Evolutionary conservation across 2,888 invertebrate genomes (phyloP).

Genomic region (Agrochola lychnidis): DNA sequence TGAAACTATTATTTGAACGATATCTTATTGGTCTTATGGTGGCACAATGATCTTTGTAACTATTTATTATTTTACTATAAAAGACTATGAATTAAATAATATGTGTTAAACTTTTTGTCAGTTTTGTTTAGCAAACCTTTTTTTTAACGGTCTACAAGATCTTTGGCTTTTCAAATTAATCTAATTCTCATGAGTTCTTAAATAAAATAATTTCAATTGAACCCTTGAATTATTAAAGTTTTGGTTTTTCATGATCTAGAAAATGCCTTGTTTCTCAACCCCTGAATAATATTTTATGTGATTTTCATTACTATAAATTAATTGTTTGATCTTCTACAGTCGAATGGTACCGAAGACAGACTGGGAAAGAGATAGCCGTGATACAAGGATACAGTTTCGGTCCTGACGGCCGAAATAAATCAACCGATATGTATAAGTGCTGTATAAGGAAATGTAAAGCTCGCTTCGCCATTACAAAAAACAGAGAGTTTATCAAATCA

Average conservation of each 20-base stretch:
- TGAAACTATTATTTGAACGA: background rate
- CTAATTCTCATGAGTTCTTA: background rate
- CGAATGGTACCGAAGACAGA: constrained; percentile 51
- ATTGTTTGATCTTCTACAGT: constrained; percentile 36
- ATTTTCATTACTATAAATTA: background rate
- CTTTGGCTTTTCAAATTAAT: background rate
- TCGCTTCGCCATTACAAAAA: constrained; percentile 33
- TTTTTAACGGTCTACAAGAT: background rate
- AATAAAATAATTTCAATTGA: background rate
- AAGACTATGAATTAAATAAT: background rate
- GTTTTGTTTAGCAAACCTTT: background rate
- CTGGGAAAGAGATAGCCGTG: constrained; percentile 69
- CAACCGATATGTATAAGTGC: constrained; percentile 34
- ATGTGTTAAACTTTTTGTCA: background rate
- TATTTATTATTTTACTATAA: background rate
- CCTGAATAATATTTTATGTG: background rate
- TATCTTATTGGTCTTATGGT: too few species aligned
- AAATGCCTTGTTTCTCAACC: background rate
- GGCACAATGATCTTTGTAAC: background rate
- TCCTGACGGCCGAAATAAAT: constrained; percentile 19
- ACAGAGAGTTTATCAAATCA: constrained; percentile 17
- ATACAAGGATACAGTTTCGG: constrained; percentile 72
- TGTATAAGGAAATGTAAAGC: constrained; percentile 27
- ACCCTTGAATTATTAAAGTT: background rate
- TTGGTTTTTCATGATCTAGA: too few species aligned